A percentile compares a stretch with the other conserved stretches of the same genome.
phyloP scores from a whole-genome alignment of 2,888 invertebrate species.

The Aelia acuminata region DNA sequence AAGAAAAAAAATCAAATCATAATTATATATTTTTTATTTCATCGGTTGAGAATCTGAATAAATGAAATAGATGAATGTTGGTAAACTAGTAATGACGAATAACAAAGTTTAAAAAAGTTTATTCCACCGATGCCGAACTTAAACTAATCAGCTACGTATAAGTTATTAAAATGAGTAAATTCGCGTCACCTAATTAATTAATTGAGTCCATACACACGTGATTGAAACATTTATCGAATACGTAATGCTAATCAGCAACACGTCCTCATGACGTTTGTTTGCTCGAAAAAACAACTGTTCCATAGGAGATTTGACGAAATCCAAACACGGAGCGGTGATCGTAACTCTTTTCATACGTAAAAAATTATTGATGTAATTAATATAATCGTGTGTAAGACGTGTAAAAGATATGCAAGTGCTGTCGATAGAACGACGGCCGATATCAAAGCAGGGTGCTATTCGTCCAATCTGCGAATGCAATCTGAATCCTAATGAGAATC shows the following conservation, averaged over 20 bases:
- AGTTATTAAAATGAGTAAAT: no score
- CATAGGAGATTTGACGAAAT: neutral
- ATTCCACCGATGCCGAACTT: no score
- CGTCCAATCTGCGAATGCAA: neutral
- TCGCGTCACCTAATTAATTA: neutral
- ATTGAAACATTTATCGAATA: neutral
- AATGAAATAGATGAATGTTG: no score
- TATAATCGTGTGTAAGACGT: neutral
- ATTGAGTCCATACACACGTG: neutral
- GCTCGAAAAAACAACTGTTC: neutral
- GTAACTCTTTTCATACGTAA: neutral
- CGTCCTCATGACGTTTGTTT: neutral
- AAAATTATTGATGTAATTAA: neutral
- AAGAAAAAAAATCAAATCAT: no score
- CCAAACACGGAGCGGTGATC: neutral
- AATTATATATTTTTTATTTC: no score
- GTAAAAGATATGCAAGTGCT: neutral
- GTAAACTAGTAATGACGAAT: no score
- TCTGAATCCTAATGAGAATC: conserved; percentile 27
- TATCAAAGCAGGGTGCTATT: neutral
- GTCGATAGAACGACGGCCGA: neutral
- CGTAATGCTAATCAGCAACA: neutral
- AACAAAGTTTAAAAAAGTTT: no score
- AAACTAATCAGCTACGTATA: no score
- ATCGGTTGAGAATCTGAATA: no score